These are phyloP conservation scores for Drosophila histrio DNA, from an alignment of 2,888 invertebrate genomes.

Conservation along the genomic window DNA sequence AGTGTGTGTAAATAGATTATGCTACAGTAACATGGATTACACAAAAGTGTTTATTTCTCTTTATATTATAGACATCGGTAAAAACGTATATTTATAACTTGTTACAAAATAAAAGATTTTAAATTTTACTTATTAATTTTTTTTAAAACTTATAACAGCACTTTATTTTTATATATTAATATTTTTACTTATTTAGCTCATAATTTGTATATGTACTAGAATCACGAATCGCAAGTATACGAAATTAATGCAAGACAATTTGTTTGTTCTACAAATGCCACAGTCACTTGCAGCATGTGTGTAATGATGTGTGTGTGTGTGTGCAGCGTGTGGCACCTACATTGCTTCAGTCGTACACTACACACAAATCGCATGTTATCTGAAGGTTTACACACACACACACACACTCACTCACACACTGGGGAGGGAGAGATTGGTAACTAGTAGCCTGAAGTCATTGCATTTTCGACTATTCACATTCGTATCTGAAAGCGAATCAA, in stretches of 20 bases:
- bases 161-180: too few relatives aligned
- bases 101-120: not conserved
- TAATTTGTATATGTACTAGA: not conserved
- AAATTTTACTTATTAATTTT: too few relatives aligned
- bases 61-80: too few relatives aligned
- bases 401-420: not conserved
- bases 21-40: too few relatives aligned
- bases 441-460: slow-evolving; percentile 25
- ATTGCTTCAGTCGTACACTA: not conserved
- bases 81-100: too few relatives aligned
- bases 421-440: not conserved
- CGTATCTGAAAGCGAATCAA: slow-evolving; percentile 57
- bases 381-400: slow-evolving; percentile 24
- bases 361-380: slow-evolving; percentile 45
- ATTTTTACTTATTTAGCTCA: not conserved
- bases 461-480: slow-evolving; percentile 33
- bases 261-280: slow-evolving; percentile 17
- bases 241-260: slow-evolving; percentile 23
- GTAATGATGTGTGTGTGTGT: not conserved
- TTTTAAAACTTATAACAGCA: too few relatives aligned
- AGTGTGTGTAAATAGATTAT: too few relatives aligned
- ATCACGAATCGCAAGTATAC: not conserved
- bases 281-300: slow-evolving; percentile 3
- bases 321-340: slow-evolving; percentile 2
- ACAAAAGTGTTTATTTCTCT: too few relatives aligned